Conservation (phyloP, 2,113 vertebrate species). For the Sebastes fasciatus region DNA sequence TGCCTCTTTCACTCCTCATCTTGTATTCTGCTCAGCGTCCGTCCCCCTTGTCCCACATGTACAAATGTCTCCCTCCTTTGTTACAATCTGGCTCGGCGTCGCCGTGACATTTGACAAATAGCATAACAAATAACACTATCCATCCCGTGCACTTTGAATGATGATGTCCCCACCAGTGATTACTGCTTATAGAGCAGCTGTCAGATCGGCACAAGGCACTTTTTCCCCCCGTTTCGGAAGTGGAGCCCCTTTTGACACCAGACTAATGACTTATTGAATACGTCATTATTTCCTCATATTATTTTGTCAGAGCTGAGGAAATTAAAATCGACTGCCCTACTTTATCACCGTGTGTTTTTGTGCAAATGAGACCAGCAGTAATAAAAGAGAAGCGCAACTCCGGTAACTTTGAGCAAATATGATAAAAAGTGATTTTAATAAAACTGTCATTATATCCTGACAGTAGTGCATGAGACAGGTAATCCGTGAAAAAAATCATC, state of each 20-base stretch:
- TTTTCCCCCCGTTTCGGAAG: slow-evolving; percentile 14
- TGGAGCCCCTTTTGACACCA: slow-evolving; percentile 24
- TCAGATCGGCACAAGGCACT: slow-evolving; percentile 24
- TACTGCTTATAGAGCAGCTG: slow-evolving; percentile 40
- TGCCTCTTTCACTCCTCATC: slow-evolving; percentile 32
- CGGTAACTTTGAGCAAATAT: too few relatives aligned
- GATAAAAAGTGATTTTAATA: too few relatives aligned
- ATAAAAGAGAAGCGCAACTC: slow-evolving; percentile 4
- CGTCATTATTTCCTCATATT: slow-evolving; percentile 57
- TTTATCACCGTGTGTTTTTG: slow-evolving; percentile 51
- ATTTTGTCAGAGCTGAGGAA: slow-evolving; percentile 60
- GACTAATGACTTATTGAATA: slow-evolving; percentile 71
- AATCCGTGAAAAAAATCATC: too few relatives aligned
- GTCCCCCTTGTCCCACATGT: slow-evolving; percentile 47
- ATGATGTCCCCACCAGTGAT: slow-evolving; percentile 56
- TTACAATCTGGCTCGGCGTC: slow-evolving; percentile 57
- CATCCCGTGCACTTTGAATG: slow-evolving; percentile 49
- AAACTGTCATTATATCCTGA: too few relatives aligned
- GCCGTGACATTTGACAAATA: slow-evolving; percentile 73
- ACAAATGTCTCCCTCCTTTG: slow-evolving; percentile 63
- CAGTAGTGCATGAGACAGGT: too few relatives aligned
- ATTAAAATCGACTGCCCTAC: slow-evolving; percentile 70
- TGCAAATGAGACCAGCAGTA: slow-evolving; percentile 29
- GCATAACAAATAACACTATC: slow-evolving; percentile 45
- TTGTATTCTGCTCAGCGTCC: slow-evolving; percentile 52